Conservation (phyloP, 2,888 invertebrate species). For the Drosophila yooni region DNA sequence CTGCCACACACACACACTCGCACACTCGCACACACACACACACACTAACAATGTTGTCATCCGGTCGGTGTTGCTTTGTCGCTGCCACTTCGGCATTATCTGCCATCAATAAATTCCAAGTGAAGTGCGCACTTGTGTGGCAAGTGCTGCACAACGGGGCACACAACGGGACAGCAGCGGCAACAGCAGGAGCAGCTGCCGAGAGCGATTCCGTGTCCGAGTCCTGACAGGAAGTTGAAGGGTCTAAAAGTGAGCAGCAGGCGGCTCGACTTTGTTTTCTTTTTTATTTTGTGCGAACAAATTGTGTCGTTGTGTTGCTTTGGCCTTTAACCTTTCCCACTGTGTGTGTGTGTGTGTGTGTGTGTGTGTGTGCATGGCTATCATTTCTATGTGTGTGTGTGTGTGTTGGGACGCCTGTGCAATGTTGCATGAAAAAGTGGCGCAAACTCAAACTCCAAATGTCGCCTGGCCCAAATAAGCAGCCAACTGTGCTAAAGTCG, state of each 20-base stretch:
- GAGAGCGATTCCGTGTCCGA: slow-evolving; percentile 9
- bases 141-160: slow-evolving; percentile 74
- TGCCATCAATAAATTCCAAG: slow-evolving; percentile 82
- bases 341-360: slow-evolving; percentile 12
- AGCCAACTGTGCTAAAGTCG: slow-evolving; percentile 61
- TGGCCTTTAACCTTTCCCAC: slow-evolving; percentile 75
- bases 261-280: slow-evolving; percentile 1
- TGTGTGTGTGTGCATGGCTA: slow-evolving; percentile 55
- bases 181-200: slow-evolving; percentile 24
- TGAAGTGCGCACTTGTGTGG: slow-evolving; percentile 78
- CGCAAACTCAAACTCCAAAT: slow-evolving; percentile 62
- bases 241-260: slow-evolving; percentile 67
- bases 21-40: slow-evolving; percentile 4
- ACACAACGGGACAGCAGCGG: slow-evolving; percentile 20
- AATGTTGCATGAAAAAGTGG: slow-evolving; percentile 78
- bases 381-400: slow-evolving; percentile 52
- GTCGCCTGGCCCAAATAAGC: slow-evolving; percentile 68
- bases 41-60: slow-evolving; percentile 29
- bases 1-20: slow-evolving; percentile 11
- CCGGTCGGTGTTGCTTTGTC: slow-evolving; percentile 68
- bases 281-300: slow-evolving; percentile 38
- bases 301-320: slow-evolving; percentile 70
- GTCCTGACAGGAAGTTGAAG: slow-evolving; percentile 59
- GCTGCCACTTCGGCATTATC: slow-evolving; percentile 78
- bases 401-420: slow-evolving; percentile 69